These are phyloP conservation scores for Scaptodrosophila lebanonensis DNA, from an alignment of 1,140 invertebrate genomes.

Conservation along the genomic window DNA sequence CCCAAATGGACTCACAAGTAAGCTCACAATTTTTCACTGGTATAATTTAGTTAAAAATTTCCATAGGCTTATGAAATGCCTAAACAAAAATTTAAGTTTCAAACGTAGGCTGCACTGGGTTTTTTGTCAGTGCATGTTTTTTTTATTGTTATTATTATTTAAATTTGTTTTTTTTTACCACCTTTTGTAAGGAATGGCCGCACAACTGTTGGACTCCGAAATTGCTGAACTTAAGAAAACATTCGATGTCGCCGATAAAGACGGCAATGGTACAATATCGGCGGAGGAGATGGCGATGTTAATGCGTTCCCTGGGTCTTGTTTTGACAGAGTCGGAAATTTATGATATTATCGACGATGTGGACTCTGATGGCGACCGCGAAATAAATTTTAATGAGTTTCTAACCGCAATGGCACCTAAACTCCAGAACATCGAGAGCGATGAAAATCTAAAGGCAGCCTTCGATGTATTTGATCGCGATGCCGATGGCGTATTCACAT, in stretches of 20 bases:
- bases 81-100: too few species aligned
- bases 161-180: background rate
- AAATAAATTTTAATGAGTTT: slow-evolving; percentile 5
- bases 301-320: slow-evolving; percentile 14
- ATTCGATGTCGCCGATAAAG: slow-evolving; percentile 21
- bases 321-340: slow-evolving; percentile 42
- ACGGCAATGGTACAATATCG: slow-evolving; percentile 11
- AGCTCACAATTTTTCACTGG: too few species aligned
- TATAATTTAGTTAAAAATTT: too few species aligned
- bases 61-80: too few species aligned
- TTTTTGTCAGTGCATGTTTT: slow-evolving; percentile 5
- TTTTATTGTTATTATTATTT: background rate
- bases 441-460: slow-evolving; percentile 8
- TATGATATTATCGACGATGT: slow-evolving; percentile 28
- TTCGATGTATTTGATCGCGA: slow-evolving; percentile 31
- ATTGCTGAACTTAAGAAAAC: slow-evolving; percentile 19
- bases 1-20: too few species aligned
- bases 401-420: slow-evolving; percentile 12
- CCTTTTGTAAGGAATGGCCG: background rate
- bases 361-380: background rate
- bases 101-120: slow-evolving; percentile 12
- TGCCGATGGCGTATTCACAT: slow-evolving; percentile 12
- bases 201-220: slow-evolving; percentile 1
- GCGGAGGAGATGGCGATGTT: slow-evolving; percentile 16
- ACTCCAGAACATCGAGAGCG: slow-evolving; percentile 12